phyloP scores from a whole-genome alignment of 92 coral and sea anemone species.

The Phymanthus crucifer region DNA sequence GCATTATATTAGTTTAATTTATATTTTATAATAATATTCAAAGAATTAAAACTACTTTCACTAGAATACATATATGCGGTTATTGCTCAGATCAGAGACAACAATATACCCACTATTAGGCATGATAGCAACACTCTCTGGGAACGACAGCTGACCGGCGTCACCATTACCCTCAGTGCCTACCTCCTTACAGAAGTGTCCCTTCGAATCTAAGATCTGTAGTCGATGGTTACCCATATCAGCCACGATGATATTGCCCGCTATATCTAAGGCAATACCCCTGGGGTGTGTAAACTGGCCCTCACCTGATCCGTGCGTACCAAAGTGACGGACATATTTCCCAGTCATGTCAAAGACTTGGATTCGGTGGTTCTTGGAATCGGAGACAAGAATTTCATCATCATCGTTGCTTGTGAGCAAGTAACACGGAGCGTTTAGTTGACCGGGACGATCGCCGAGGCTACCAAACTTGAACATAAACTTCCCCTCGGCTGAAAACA shows the following conservation, averaged over 20 bases:
- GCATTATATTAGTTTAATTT: no score
- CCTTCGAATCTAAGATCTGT: conserved; percentile 86
- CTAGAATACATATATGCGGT: conserved; percentile 90
- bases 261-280: conserved; percentile 93
- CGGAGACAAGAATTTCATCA: conserved; percentile 85
- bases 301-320: conserved; percentile 80
- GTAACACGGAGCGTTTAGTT: conserved; percentile 90
- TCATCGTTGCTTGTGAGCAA: conserved; percentile 78
- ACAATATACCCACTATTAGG: conserved; percentile 99
- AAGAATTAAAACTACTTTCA: no score
- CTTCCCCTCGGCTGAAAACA: conserved; percentile 88
- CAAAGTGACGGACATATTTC: conserved; percentile 71
- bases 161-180: conserved; percentile 99
- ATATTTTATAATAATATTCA: no score
- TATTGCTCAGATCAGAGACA: conserved; percentile 96
- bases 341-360: conserved; percentile 95
- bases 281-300: conserved; percentile 96
- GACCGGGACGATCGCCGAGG: conserved; percentile 82
- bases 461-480: conserved; percentile 86
- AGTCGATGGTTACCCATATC: conserved; percentile 99
- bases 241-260: conserved; percentile 88
- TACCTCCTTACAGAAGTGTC: conserved; percentile 86
- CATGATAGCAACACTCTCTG: conserved; percentile 98
- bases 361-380: conserved; percentile 94
- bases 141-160: conserved; percentile 93